Base-by-base conservation (phyloP, 1,140 invertebrate genomes). In the Diuraphis noxia region DNA sequence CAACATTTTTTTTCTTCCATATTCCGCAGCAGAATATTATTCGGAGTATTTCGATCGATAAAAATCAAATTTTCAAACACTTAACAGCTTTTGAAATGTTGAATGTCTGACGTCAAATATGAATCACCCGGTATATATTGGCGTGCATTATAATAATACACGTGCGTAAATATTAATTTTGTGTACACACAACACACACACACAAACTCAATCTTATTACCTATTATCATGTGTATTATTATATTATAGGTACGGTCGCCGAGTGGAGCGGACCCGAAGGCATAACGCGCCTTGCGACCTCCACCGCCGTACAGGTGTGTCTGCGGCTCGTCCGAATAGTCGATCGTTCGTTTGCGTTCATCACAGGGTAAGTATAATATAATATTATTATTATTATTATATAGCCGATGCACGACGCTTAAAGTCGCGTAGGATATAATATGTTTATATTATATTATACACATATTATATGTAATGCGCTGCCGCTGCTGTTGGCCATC, bases 161-260 rank as follows among this genome's bases (percentile, higher is more conserved):
- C 79, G 79, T 40, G 79, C 36, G 79, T 82, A 82, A 82, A 82
- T 38, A 82, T 82, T 40, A 40, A 82, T 82, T 82, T 82, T 40
- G 79, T 38, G 79, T 40, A 40, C 36, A 40, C 4, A 38, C 36
- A 40, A 23, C 9, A 81, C 21, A 77, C 19, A 36, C 17, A 36
- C 34, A n/a, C 56, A 63, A 5, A 72, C 79, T 1, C 36, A 79
- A 79, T 17, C 77, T 34, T 79, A 36, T 79, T 36, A n/a, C n/a
- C n/a, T n/a, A 79, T 79, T 49, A 49, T 49, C 46, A 21, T 49
- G 46, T 49, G 6, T 49, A 79, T 36, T 79, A 21, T 79, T 79
- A 79, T 79, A 79, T 79, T 77, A 79, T 79, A n/a, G n/a, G n/a
- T n/a, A 82, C 79, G 79, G 36, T 82, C 79, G 79, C 36, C 36